Evolutionary conservation across 2,113 vertebrate species (phyloP).

Genomic region (Spea bombifrons): DNA sequence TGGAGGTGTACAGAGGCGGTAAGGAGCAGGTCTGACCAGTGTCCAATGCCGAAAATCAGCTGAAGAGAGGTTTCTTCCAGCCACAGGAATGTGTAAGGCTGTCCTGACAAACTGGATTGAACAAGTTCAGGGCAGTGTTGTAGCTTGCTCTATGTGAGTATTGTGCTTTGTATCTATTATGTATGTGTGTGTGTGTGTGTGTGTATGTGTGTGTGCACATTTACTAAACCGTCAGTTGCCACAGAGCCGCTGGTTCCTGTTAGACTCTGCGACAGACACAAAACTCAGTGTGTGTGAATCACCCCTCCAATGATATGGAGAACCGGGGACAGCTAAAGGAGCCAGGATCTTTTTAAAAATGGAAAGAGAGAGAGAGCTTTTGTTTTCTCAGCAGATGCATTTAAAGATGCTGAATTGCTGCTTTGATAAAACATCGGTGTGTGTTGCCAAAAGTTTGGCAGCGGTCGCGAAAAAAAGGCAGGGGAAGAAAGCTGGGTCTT

Average conservation of each 20-base stretch:
- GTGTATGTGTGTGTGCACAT: neutral
- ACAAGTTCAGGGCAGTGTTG: constrained; percentile 74
- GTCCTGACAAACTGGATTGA: constrained; percentile 77
- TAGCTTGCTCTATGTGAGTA: neutral
- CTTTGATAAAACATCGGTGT: constrained; percentile 44
- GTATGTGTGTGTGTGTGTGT: neutral
- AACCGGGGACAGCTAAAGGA: constrained; percentile 16
- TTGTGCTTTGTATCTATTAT: neutral
- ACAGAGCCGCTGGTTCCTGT: neutral
- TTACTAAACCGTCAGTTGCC: constrained; percentile 15
- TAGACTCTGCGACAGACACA: neutral
- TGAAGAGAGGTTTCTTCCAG: constrained; percentile 45
- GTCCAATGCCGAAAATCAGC: constrained; percentile 1
- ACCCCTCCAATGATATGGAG: constrained; percentile 13
- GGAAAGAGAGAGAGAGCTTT: constrained; percentile 29
- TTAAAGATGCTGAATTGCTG: constrained; percentile 48
- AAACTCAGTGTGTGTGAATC: constrained; percentile 17
- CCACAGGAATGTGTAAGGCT: constrained; percentile 78
- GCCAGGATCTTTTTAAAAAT: constrained; percentile 11
- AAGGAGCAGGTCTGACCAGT: neutral
- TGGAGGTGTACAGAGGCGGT: neutral
- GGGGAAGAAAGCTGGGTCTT: constrained; percentile 33
- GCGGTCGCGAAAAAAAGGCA: constrained; percentile 42
- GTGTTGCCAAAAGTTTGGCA: constrained; percentile 45
- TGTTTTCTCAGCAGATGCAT: constrained; percentile 45